Percentiles rank a stretch among this genome's conserved stretches.
These are phyloP conservation scores for Heterochromis multidens DNA, from an alignment of 2,113 vertebrate genomes.

Conservation along the genomic window DNA sequence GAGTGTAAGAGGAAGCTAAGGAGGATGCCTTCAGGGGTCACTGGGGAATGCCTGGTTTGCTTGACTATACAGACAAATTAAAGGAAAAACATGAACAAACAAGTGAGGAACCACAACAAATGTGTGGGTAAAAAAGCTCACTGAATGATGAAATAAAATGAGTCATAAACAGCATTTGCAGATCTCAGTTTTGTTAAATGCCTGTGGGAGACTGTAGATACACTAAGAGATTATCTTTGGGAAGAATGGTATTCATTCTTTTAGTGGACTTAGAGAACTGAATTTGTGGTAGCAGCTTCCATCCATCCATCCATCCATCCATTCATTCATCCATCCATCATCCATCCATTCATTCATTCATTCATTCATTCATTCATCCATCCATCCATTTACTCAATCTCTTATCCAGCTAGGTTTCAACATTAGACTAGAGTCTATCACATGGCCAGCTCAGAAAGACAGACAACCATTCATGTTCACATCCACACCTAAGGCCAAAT, in stretches of 20 bases:
- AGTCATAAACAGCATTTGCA: background rate
- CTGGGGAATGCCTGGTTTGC: conserved; percentile 18
- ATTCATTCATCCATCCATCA: too few relatives aligned
- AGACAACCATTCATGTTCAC: background rate
- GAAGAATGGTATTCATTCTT: background rate
- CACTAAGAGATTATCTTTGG: background rate
- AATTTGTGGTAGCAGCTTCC: background rate
- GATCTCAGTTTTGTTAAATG: background rate
- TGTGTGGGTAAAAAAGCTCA: background rate
- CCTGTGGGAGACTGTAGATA: background rate
- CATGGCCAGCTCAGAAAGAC: background rate
- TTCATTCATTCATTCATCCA: too few relatives aligned
- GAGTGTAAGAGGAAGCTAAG: background rate
- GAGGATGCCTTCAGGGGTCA: conserved; percentile 19
- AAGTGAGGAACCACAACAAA: background rate
- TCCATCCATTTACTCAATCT: background rate
- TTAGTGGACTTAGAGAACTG: background rate
- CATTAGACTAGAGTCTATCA: background rate
- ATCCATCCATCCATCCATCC: background rate
- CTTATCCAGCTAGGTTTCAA: background rate
- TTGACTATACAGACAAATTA: background rate
- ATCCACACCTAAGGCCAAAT: background rate
- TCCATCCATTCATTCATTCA: background rate
- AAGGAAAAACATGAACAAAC: background rate
- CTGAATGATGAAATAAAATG: background rate